Evolutionary conservation across 2,888 invertebrate genomes (phyloP).

Genomic region (Drosophila birchii): DNA sequence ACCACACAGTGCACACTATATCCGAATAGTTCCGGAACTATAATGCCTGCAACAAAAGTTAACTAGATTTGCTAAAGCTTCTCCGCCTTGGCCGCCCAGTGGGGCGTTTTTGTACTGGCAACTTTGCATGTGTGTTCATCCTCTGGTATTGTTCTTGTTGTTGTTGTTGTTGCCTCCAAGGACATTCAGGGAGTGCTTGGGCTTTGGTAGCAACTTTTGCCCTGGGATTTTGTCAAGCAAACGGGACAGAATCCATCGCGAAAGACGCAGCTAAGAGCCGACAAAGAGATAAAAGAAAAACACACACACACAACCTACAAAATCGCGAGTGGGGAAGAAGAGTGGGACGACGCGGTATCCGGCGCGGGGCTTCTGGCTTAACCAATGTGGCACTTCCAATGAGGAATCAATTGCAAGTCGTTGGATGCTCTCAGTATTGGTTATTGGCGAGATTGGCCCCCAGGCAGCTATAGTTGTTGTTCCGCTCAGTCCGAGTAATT

Average conservation of each 20-base stretch:
- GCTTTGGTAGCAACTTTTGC: conserved; percentile 76
- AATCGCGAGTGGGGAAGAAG: conserved; percentile 32
- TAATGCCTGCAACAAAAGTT: neutral
- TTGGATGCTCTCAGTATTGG: conserved; percentile 85
- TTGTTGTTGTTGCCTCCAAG: neutral
- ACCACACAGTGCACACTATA: neutral
- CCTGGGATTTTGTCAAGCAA: conserved; percentile 81
- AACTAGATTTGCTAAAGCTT: neutral
- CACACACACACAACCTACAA: conserved; percentile 15
- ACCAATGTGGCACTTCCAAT: conserved; percentile 85
- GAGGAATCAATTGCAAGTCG: conserved; percentile 81
- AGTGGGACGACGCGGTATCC: conserved; percentile 36
- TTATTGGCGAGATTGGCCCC: conserved; percentile 83
- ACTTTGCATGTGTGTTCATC: conserved; percentile 19
- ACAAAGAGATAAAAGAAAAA: conserved; percentile 17
- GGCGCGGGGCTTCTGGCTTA: conserved; percentile 82
- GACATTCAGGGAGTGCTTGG: neutral
- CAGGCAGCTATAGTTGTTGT: conserved; percentile 60
- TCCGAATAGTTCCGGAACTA: neutral
- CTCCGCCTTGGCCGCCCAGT: neutral
- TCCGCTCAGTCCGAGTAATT: conserved; percentile 37
- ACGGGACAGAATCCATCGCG: conserved; percentile 82
- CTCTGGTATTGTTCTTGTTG: neutral
- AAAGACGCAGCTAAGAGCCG: conserved; percentile 60
- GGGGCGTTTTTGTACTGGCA: neutral